Evolutionary conservation across 2,888 invertebrate species (phyloP), one percentile per base, ranked within the genome.

Genomic region (Apamea epomidion): DNA sequence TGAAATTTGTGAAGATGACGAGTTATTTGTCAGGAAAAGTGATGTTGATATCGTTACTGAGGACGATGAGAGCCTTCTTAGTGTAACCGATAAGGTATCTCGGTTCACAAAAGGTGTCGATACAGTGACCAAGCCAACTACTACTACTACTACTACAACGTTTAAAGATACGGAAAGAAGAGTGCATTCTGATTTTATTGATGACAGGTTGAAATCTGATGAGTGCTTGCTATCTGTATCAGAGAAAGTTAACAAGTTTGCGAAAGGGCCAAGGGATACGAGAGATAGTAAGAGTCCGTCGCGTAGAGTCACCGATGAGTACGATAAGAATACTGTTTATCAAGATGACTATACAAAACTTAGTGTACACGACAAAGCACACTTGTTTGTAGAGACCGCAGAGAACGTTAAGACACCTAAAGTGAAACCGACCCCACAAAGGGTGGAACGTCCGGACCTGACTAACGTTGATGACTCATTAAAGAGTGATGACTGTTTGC

Each of bases 231-330:
- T 98, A 48, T 98, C 98, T 74, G 98, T 98, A 16, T 98, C 98
- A 65, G 98, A 98, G 91, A 98, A 98, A 93, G 98, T 98, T 0
- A 97, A 97, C 58, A 98, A 98, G 89, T 98, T 98, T 91, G 97
- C 97, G n/a, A 98, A 95, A 88, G 95, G 94, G 1, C 92, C 94
- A 25, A 90, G 85, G 58, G 90, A 96, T 83, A 94, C 93, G 54
- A 97, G 96, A 90, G 95, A 95, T 74, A 93, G 86, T 29, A 94
- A 88, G 76, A 96, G 94, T 76, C 95, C 95, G n/a, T 92, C 94
- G 0, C 94, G 96, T 18, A 97, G 96, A 71, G 95, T 96, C 85
- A 78, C 95, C 86, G 93, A 97, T 85, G 96, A 95, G 87, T 97
- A 97, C 89, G 98, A 98, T 84, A 97, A 96, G 81, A 92, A 95